Evolutionary conservation across 2,797 vertebrate genomes (phyloP).

Genomic region (Graptemys geographica): DNA sequence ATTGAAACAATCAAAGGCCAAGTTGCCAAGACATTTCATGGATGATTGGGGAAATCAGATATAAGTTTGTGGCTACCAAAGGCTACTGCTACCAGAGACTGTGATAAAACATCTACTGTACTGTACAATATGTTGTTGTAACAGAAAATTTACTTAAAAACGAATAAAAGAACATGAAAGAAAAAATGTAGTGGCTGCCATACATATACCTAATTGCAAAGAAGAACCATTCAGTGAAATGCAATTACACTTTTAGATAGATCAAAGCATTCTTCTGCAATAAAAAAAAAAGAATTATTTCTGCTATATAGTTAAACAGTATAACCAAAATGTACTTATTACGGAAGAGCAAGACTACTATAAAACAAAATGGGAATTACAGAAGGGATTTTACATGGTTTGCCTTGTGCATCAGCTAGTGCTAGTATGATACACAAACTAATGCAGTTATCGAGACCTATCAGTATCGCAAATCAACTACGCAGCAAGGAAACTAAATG

Average conservation of each 20-base stretch:
- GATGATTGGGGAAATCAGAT: conserved; percentile 48
- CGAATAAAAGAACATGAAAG: conserved; percentile 74
- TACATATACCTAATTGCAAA: conserved; percentile 69
- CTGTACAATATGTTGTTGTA: conserved; percentile 15
- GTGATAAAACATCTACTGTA: conserved; percentile 31
- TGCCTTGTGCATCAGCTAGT: background rate
- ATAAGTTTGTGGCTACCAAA: conserved; percentile 9
- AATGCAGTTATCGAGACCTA: conserved; percentile 57
- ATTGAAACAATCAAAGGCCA: conserved; percentile 67
- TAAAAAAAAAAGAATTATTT: conserved; percentile 49
- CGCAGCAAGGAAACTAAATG: conserved; percentile 45
- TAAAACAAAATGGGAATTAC: conserved; percentile 22
- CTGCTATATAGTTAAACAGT: conserved; percentile 55
- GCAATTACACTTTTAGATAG: conserved; percentile 76
- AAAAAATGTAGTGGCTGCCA: conserved; percentile 47
- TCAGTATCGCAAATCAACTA: conserved; percentile 49
- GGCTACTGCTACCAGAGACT: conserved; percentile 56
- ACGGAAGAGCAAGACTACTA: conserved; percentile 8
- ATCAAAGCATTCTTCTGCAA: conserved; percentile 77
- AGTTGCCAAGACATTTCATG: conserved; percentile 50
- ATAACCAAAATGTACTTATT: conserved; percentile 57
- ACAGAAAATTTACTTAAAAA: conserved; percentile 69
- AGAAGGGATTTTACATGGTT: conserved; percentile 8
- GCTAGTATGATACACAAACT: conserved; percentile 47
- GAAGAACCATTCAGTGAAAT: conserved; percentile 73